Evolutionary conservation across 2,888 invertebrate species (phyloP).

Genomic region (Yponomeuta plumbellus): DNA sequence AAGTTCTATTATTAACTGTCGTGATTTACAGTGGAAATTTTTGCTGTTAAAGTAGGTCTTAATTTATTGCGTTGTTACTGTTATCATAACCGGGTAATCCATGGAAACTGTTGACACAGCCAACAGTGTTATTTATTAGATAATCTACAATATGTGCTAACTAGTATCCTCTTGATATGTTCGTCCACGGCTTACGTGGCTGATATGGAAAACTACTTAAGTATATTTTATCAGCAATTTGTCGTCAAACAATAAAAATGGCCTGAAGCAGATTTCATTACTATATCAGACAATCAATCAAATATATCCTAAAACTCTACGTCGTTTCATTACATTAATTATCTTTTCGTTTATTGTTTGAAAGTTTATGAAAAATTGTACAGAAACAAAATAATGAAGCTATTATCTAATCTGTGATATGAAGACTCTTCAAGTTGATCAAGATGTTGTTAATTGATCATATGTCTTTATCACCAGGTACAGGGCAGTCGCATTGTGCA

Average conservation of each 20-base stretch:
- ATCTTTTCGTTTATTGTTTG: no score
- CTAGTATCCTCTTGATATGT: neutral
- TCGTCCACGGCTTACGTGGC: neutral
- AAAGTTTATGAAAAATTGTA: no score
- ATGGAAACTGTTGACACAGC: slow-evolving; percentile 33
- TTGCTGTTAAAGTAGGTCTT: slow-evolving; percentile 15
- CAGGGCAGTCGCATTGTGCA: neutral
- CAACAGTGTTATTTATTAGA: slow-evolving; percentile 11
- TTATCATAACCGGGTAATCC: slow-evolving; percentile 49
- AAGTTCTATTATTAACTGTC: slow-evolving; percentile 13
- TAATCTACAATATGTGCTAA: neutral
- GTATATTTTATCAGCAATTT: neutral
- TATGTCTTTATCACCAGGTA: slow-evolving; percentile 19
- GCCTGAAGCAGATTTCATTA: neutral
- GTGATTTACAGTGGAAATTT: slow-evolving; percentile 52
- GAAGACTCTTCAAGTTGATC: neutral
- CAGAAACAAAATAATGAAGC: neutral
- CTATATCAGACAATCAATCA: neutral
- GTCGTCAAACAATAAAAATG: neutral
- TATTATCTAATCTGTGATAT: neutral
- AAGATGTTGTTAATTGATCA: neutral
- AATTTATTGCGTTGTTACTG: slow-evolving; percentile 35
- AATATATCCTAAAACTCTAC: neutral
- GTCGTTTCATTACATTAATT: no score
- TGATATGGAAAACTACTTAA: neutral